Base-by-base conservation (phyloP, 2,797 vertebrate species). In the Champsocephalus gunnari region DNA sequence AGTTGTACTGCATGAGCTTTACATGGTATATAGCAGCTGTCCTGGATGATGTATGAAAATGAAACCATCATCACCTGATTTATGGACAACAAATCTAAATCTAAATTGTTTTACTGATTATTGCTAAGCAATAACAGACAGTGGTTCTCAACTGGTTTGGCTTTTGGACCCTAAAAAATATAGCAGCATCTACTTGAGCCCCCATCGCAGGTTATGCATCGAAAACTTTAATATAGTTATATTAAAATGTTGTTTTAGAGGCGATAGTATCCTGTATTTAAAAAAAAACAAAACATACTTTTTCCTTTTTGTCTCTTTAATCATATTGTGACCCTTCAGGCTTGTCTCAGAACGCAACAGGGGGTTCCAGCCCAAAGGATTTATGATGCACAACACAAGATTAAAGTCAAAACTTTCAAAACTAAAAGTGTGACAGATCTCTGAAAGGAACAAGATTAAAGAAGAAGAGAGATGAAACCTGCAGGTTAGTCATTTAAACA, bases 31-130 rank as follows among this genome's bases (percentile, higher is more conserved):
- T 21, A 57, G 17, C 7, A 54, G 13, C n/a, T 41, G 50, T 45
- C 1, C 50, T 47, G 56, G 17, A 62, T 54, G 43, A 73, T 47
- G 53, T 54, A 44, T 60, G 28, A n/a, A 45, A 66, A 47, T 32
- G 19, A 69, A 73, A 64, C 44, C 12, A 11, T 3, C 28, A 28
- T 28, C 28, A 28, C 28, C 28, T 28, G 28, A 28, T 28, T 28
- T 28, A 28, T 4, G 28, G 28, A 28, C 28, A 28, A 28, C 28
- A 28, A 5, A 28, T 28, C 28, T 28, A 28, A 28, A 28, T 28
- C 28, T 28, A 28, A 28, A 28, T 28, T 28, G 28, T 28, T 28
- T 28, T 28, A 28, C 28, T 1, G 12, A 48, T 50, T 43, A 60
- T 32, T n/a, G 48, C 5, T 24, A 41, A 24, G 4, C 17, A 53